These are phyloP conservation scores for Dendrolimus punctatus DNA, from an alignment of 1,140 invertebrate genomes.

Conservation along the genomic window DNA sequence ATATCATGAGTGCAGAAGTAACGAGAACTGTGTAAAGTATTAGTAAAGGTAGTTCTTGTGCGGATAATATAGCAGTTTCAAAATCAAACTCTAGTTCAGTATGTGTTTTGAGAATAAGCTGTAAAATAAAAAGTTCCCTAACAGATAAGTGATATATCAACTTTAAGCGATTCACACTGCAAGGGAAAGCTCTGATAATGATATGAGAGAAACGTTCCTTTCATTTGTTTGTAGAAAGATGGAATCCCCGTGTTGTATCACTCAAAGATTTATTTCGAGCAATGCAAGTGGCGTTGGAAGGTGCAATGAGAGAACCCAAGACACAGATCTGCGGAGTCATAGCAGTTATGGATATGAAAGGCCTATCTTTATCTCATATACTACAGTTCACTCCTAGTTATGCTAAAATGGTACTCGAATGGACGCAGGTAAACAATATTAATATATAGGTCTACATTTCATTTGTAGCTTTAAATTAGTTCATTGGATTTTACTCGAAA, in stretches of 20 bases:
- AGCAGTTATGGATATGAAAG: conserved; percentile 87
- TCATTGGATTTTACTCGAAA: too few relatives aligned
- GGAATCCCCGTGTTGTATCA: conserved; percentile 83
- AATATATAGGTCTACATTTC: too few relatives aligned
- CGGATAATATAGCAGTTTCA: too few relatives aligned
- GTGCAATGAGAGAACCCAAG: conserved; percentile 82
- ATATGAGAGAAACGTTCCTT: neutral
- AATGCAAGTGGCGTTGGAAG: conserved; percentile 82
- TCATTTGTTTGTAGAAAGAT: conserved; percentile 74
- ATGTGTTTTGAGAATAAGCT: too few relatives aligned
- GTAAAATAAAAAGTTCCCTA: too few relatives aligned
- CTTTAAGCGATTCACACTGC: neutral
- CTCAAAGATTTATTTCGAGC: conserved; percentile 86
- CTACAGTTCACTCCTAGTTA: conserved; percentile 88
- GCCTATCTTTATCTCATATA: conserved; percentile 81
- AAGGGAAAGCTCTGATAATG: neutral
- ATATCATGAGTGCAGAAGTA: too few relatives aligned
- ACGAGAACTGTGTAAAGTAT: too few relatives aligned
- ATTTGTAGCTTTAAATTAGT: too few relatives aligned
- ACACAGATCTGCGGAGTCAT: conserved; percentile 83
- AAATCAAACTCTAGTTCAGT: too few relatives aligned
- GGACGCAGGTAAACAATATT: conserved; percentile 74
- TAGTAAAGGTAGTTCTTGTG: too few relatives aligned
- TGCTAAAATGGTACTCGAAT: conserved; percentile 85
- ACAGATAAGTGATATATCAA: too few relatives aligned